Conservation (phyloP, 2,113 vertebrate genomes). For the Pangasianodon gigas region DNA sequence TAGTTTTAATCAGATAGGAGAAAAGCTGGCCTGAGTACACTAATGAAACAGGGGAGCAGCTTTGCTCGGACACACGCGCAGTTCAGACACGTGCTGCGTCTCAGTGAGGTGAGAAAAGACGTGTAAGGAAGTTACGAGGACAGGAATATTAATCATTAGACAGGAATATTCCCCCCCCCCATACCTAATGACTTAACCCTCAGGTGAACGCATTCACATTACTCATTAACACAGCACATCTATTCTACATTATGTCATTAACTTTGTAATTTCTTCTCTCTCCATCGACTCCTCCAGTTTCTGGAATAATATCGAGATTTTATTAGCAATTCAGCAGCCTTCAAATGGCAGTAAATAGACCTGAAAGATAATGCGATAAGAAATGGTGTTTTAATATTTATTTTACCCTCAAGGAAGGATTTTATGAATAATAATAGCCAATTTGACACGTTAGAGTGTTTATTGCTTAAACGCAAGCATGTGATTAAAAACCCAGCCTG, state of each 20-base stretch:
- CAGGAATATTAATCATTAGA: conserved; percentile 20
- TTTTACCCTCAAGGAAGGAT: conserved; percentile 15
- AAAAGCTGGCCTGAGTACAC: conserved; percentile 48
- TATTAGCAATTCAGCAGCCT: conserved; percentile 11
- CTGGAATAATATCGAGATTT: neutral
- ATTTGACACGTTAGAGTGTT: neutral
- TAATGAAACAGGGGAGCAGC: conserved; percentile 56
- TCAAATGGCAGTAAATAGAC: conserved; percentile 16
- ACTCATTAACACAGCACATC: conserved; percentile 36
- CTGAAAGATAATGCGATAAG: conserved; percentile 21
- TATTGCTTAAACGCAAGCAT: neutral
- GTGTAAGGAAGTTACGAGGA: conserved; percentile 35
- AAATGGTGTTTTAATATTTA: conserved; percentile 29
- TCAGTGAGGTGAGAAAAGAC: conserved; percentile 23
- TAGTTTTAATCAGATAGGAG: conserved; percentile 55
- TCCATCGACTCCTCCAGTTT: neutral
- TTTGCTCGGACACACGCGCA: conserved; percentile 43
- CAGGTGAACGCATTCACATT: conserved; percentile 33
- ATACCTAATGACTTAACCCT: conserved; percentile 40
- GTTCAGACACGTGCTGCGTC: conserved; percentile 39
- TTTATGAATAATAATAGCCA: conserved; percentile 16
- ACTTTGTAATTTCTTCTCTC: conserved; percentile 10
- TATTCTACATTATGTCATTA: conserved; percentile 20
- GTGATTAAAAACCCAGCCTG: neutral
- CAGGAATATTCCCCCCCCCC: neutral